These are phyloP conservation scores for Tipula unca DNA, from an alignment of 2,888 invertebrate species.

Conservation along the genomic window DNA sequence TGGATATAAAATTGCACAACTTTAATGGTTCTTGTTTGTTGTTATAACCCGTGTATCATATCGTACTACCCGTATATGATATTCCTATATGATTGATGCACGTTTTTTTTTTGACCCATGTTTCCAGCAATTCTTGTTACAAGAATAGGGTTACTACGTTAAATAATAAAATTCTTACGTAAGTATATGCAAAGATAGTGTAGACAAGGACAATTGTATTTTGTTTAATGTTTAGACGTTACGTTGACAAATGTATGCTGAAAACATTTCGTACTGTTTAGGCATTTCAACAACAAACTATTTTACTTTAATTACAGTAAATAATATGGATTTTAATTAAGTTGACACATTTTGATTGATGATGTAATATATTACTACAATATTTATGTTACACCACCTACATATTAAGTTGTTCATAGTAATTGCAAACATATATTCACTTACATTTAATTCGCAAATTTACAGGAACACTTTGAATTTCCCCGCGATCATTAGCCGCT, in stretches of 20 bases:
- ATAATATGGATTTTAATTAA: background rate
- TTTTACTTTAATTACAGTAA: too few relatives aligned
- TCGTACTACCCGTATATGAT: background rate
- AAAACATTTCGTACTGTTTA: background rate
- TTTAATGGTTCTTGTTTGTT: background rate
- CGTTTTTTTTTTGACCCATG: background rate
- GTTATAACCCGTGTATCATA: too few relatives aligned
- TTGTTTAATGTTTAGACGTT: background rate
- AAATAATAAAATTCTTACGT: too few relatives aligned
- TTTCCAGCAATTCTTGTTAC: background rate
- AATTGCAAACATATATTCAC: conserved; percentile 39
- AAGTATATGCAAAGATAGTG: too few relatives aligned
- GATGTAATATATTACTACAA: background rate
- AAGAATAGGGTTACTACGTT: background rate
- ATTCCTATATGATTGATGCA: background rate
- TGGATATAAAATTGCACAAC: background rate
- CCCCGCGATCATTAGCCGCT: conserved; percentile 74
- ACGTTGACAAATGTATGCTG: background rate
- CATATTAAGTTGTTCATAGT: background rate
- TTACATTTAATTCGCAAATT: conserved; percentile 75
- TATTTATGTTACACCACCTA: background rate
- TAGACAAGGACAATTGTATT: background rate
- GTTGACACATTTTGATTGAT: background rate
- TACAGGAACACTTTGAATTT: conserved; percentile 69
- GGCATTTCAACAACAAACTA: background rate